Base-by-base conservation (phyloP, 1,140 invertebrate species). In the Oreohelix idahoensis region DNA sequence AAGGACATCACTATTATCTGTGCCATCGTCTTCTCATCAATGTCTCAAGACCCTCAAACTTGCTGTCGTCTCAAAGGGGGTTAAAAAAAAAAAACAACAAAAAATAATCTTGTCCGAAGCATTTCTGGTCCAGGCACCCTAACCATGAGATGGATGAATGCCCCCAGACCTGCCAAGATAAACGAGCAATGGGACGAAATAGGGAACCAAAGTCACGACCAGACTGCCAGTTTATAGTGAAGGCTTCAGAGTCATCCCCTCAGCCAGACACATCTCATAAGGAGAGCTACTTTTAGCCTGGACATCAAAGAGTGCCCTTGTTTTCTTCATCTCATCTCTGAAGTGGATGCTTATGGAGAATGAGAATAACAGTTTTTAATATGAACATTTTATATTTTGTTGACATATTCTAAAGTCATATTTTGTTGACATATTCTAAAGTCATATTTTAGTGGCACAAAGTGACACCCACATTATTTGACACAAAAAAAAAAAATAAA, bases 291-390 rank as follows among this genome's bases (percentile, higher is more conserved):
- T 79, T 79, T 82, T 58, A 82, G 80, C 45, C 80, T 58, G 80
- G 80, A 82, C 80, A 82, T 82, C 80, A 36, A n/a, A n/a, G 45
- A 82, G 80, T 82, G 80, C 80, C 80, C 80, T 82, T 82, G 80
- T 36, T 39, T 75, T 75, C 70, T 58, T 74, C 80, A 71, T 71
- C 63, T 70, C 79, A 49, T 82, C 80, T 35, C 26, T 39, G 49
- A 75, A 39, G 75, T 51, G 80, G 80, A 51, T 4, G 80, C 80
- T 82, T 82, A 82, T 82, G 80, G 42, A 45, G 71, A 81, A 82
- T 74, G 80, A 82, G 80, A 82, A 82, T 74, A 82, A 82, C 58
- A 82, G 38, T 69, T 75, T 45, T 58, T 81, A 51, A 45, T 71
- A 45, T 29, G 80, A 66, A 39, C 15, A 79, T 66, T 74, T 58